phyloP scores from a whole-genome alignment of 2,888 invertebrate species.

The Meta bourneti region DNA sequence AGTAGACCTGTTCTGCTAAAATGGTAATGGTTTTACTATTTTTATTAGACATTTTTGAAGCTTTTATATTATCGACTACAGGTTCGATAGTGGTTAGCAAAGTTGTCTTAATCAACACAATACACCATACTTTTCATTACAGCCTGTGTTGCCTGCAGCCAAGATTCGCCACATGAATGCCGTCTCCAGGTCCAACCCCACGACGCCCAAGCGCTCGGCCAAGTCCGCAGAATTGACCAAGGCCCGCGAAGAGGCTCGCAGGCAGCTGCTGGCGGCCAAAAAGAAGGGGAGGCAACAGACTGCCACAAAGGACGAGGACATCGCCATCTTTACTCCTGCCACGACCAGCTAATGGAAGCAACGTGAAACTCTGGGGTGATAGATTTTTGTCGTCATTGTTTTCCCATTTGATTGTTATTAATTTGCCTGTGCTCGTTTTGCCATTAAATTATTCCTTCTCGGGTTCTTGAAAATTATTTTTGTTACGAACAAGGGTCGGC shows the following conservation, averaged over 20 bases:
- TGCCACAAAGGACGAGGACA: constrained; percentile 23
- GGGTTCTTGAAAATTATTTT: too few species aligned
- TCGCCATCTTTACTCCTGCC: constrained; percentile 70
- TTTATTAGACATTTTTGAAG: too few species aligned
- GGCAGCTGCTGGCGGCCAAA: constrained; percentile 73
- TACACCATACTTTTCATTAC: neutral
- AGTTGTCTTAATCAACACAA: neutral
- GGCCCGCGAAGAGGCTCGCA: constrained; percentile 74
- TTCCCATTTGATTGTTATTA: constrained; percentile 27
- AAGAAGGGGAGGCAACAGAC: constrained; percentile 69
- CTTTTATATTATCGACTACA: too few species aligned
- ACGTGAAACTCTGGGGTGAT: neutral
- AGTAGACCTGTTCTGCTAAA: too few species aligned
- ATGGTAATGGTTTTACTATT: too few species aligned
- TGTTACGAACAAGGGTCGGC: too few species aligned
- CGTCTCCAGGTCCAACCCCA: constrained; percentile 70
- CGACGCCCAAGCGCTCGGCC: constrained; percentile 69
- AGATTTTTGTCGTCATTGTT: constrained; percentile 29
- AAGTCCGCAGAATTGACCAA: constrained; percentile 64
- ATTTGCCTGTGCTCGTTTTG: constrained; percentile 11
- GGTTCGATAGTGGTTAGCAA: too few species aligned
- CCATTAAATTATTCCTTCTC: neutral
- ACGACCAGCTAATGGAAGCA: constrained; percentile 31
- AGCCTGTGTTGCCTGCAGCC: constrained; percentile 12
- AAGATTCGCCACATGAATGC: constrained; percentile 44